Percentiles rank a stretch among this genome's conserved stretches.
phyloP scores from a whole-genome alignment of 2,888 invertebrate species.

The Brenthis ino region DNA sequence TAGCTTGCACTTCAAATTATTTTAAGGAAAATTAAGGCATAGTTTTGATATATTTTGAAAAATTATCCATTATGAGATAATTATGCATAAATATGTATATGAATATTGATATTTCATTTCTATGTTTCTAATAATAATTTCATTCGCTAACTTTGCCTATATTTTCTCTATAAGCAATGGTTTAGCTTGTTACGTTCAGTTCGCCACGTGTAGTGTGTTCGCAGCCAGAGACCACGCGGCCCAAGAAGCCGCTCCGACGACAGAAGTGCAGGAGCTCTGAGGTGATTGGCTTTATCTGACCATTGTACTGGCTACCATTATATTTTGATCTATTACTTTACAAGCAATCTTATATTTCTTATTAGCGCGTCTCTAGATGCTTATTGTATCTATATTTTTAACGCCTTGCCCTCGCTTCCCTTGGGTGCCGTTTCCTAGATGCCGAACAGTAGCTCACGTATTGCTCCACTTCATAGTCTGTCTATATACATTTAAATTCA shows the following conservation, averaged over 20 bases:
- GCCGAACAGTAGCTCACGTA: too few species aligned
- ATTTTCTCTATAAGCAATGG: not conserved
- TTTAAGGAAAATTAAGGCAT: slow-evolving; percentile 17
- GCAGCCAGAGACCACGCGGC: slow-evolving; percentile 68
- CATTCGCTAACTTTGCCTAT: too few species aligned
- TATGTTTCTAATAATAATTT: too few species aligned
- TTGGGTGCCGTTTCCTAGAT: too few species aligned
- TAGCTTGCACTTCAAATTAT: slow-evolving; percentile 28
- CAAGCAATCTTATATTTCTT: not conserved
- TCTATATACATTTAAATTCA: too few species aligned
- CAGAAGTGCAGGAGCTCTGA: slow-evolving; percentile 79
- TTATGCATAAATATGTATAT: too few species aligned
- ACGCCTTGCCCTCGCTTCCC: too few species aligned
- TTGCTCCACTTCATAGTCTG: too few species aligned
- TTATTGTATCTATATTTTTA: too few species aligned
- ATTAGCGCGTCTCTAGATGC: too few species aligned
- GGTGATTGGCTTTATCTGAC: slow-evolving; percentile 55
- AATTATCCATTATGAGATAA: not conserved
- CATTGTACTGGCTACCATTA: slow-evolving; percentile 16
- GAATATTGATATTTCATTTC: too few species aligned
- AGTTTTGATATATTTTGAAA: slow-evolving; percentile 30
- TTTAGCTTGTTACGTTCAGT: slow-evolving; percentile 50
- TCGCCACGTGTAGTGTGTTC: slow-evolving; percentile 55
- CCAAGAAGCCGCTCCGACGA: slow-evolving; percentile 72
- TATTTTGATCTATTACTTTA: not conserved